Conservation (phyloP, 2,888 invertebrate genomes). For the Catocala fraxini region DNA sequence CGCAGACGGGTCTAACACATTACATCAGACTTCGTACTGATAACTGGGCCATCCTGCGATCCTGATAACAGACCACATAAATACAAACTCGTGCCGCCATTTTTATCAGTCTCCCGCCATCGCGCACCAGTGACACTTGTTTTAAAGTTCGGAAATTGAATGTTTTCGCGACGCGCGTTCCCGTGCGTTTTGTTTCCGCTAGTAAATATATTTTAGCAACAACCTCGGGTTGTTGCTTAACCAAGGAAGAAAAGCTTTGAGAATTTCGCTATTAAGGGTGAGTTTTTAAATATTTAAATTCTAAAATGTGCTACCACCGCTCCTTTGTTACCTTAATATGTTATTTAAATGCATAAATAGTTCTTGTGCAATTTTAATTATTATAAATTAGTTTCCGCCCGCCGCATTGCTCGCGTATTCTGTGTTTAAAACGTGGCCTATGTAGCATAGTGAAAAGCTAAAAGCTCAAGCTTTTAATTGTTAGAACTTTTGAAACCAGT, state of each 20-base stretch:
- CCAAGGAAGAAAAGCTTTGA: conserved; percentile 86
- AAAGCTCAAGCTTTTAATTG: no score
- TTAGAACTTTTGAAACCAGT: no score
- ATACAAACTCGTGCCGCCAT: conserved; percentile 56
- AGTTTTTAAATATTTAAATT: conserved; percentile 50
- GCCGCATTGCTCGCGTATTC: no score
- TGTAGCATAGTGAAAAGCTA: no score
- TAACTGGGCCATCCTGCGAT: conserved; percentile 65
- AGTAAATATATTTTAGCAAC: conserved; percentile 75
- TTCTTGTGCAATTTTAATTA: no score
- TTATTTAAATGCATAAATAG: no score
- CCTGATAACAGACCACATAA: conserved; percentile 75
- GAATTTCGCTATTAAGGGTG: conserved; percentile 89
- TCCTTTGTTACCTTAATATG: no score
- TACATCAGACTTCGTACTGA: conserved; percentile 57
- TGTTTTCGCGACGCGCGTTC: conserved; percentile 54
- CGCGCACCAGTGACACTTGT: conserved; percentile 56
- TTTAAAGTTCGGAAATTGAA: conserved; percentile 41
- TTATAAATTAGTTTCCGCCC: no score
- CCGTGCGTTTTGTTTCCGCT: conserved; percentile 50
- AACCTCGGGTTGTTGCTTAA: conserved; percentile 86
- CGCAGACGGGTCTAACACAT: conserved; percentile 44
- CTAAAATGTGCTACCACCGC: no score
- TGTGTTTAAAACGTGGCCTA: no score
- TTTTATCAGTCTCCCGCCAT: conserved; percentile 69